A percentile compares a stretch with the other conserved stretches of the same genome.
phyloP scores from a whole-genome alignment of 2,797 vertebrate species.

The Pelodytes ibericus region DNA sequence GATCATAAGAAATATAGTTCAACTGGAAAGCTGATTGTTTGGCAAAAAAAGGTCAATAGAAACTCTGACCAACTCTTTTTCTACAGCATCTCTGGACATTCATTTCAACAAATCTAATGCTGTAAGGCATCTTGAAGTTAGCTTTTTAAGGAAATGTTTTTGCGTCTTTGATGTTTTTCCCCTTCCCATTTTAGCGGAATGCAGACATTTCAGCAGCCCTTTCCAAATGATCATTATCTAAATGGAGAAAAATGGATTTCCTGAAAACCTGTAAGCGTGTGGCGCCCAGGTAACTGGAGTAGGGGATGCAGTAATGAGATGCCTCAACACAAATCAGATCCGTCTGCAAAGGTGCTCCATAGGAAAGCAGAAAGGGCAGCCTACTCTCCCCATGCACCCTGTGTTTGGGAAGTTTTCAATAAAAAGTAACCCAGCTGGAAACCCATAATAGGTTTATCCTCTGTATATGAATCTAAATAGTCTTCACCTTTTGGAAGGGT shows the following conservation, averaged over 20 bases:
- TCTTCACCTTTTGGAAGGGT: background rate
- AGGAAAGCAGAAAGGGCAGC: slow-evolving; percentile 13
- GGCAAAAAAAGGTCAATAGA: too few relatives aligned
- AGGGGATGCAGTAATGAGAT: slow-evolving; percentile 32
- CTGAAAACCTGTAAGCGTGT: slow-evolving; percentile 18
- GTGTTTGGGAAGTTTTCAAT: slow-evolving; percentile 43
- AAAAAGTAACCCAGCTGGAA: slow-evolving; percentile 35
- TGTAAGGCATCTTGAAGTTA: too few relatives aligned
- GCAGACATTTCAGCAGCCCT: slow-evolving; percentile 12
- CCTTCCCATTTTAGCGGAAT: slow-evolving; percentile 8
- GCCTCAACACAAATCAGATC: slow-evolving; percentile 21
- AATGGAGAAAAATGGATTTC: slow-evolving; percentile 33
- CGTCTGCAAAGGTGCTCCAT: slow-evolving; percentile 33
- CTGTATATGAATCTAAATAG: slow-evolving; percentile 14
- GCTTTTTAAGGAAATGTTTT: too few relatives aligned
- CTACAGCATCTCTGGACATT: too few relatives aligned
- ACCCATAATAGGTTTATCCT: slow-evolving; percentile 11
- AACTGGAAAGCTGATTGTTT: too few relatives aligned
- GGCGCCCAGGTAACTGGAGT: slow-evolving; percentile 43
- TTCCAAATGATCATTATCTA: slow-evolving; percentile 33
- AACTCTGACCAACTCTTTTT: too few relatives aligned
- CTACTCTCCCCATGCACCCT: background rate
- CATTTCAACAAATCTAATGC: too few relatives aligned
- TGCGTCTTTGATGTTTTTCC: background rate
- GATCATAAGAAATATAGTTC: too few relatives aligned